A percentile compares a stretch with the other conserved stretches of the same genome.
These are phyloP conservation scores for Sclerurus mexicanus DNA, from an alignment of 2,113 vertebrate species.

Conservation along the genomic window DNA sequence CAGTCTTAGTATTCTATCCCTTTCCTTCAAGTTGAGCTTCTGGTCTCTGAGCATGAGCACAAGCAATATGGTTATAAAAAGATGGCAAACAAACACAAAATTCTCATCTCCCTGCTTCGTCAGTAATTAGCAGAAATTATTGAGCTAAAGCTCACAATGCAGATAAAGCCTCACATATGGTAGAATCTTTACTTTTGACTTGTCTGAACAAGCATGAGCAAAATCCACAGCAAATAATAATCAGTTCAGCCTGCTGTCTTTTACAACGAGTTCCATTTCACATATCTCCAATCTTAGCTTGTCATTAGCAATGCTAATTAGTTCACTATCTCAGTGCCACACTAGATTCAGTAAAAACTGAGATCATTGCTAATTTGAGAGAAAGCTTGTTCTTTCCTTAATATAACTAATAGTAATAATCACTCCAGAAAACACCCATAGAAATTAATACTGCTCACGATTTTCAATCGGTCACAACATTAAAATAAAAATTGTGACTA, in stretches of 20 bases:
- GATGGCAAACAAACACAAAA: neutral
- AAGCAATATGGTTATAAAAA: neutral
- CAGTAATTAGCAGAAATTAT: neutral
- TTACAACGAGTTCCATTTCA: neutral
- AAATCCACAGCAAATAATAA: conserved; percentile 27
- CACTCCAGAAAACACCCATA: neutral
- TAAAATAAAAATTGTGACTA: neutral
- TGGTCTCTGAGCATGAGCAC: neutral
- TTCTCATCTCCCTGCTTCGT: neutral
- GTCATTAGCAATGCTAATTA: conserved; percentile 35
- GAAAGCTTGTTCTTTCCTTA: neutral
- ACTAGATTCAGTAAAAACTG: neutral
- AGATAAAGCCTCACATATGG: neutral
- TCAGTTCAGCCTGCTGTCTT: conserved; percentile 6
- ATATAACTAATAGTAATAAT: neutral
- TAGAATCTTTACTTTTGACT: neutral
- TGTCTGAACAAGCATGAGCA: conserved; percentile 35
- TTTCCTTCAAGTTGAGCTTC: neutral
- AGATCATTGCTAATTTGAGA: neutral
- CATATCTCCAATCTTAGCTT: neutral
- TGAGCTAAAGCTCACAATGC: neutral
- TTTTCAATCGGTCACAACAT: neutral
- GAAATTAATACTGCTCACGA: neutral
- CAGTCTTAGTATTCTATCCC: neutral
- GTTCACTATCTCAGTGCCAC: neutral